phyloP scores from a whole-genome alignment of 2,113 vertebrate genomes.

The Eurystomus gularis region DNA sequence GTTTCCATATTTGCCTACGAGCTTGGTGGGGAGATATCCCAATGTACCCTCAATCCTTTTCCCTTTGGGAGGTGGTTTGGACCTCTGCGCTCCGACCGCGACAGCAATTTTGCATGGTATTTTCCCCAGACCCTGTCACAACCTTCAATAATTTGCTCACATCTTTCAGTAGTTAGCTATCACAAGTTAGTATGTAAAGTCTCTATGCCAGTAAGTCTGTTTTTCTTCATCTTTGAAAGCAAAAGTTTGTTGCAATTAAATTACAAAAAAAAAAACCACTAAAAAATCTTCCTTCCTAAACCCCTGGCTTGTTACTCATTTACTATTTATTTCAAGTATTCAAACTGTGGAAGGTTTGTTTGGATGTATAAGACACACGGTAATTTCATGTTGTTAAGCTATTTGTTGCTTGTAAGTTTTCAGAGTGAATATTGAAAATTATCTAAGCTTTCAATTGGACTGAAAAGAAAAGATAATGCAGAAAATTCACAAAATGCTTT shows the following conservation, averaged over 20 bases:
- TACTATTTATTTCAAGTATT: background rate
- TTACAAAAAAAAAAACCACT: background rate
- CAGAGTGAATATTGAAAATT: background rate
- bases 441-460: background rate
- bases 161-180: background rate
- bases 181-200: background rate
- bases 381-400: background rate
- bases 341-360: background rate
- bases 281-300: background rate
- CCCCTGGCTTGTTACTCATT: background rate
- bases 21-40: no score
- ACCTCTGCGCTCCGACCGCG: no score
- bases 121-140: background rate
- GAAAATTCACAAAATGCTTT: background rate
- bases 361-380: background rate
- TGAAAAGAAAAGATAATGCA: background rate
- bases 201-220: background rate
- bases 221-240: background rate
- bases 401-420: background rate
- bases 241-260: background rate
- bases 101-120: no score
- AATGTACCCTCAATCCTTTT: no score
- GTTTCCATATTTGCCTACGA: no score
- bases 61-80: no score
- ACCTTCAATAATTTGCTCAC: background rate